Conservation (phyloP, 2,797 vertebrate species). For the Limosa lapponica region DNA sequence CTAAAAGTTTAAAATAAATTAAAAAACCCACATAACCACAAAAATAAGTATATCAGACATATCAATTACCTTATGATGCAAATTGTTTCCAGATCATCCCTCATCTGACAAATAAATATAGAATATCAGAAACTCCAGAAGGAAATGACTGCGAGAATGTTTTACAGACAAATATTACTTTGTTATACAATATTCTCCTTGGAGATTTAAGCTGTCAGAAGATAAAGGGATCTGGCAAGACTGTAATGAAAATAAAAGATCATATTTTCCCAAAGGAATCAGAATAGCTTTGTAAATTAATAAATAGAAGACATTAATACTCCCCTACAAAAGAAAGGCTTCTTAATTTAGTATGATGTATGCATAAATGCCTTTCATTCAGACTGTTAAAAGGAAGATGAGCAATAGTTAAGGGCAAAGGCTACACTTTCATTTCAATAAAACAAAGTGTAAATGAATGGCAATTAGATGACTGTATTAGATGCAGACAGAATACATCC, state of each 20-base stretch:
- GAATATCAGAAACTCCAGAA: neutral
- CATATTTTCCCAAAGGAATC: neutral
- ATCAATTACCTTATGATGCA: neutral
- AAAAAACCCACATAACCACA: rapidly evolving
- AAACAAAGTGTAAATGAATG: neutral
- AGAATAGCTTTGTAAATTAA: slow-evolving; percentile 21
- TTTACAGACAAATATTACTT: neutral
- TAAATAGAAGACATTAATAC: slow-evolving; percentile 15
- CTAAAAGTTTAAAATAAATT: neutral
- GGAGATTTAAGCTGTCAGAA: neutral
- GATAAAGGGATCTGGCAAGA: slow-evolving; percentile 3
- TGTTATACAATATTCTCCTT: neutral
- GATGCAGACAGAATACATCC: neutral
- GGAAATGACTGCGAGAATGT: neutral
- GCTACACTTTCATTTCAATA: neutral
- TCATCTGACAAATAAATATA: neutral
- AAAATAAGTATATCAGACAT: neutral
- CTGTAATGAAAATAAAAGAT: slow-evolving; percentile 13
- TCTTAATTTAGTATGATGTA: neutral
- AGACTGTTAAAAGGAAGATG: neutral
- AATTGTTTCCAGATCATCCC: neutral
- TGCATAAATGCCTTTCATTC: neutral
- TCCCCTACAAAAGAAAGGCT: neutral
- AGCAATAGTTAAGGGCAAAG: neutral
- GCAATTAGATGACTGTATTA: neutral